Evolutionary conservation across 2,113 vertebrate genomes (phyloP).

Genomic region (Rhinopomastus cyanomelas): DNA sequence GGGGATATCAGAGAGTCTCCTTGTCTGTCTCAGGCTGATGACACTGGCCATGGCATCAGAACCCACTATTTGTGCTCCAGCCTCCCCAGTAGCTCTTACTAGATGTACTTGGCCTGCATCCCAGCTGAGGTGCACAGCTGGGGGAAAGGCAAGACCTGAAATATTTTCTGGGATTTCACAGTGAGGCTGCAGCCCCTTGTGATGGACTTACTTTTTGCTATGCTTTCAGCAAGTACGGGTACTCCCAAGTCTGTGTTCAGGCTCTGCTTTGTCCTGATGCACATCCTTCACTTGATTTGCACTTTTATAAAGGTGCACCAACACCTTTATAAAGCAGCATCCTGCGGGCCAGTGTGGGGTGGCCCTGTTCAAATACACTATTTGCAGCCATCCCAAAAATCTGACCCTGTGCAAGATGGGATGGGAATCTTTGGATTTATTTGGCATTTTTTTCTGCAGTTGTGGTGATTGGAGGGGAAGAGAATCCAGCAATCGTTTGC

Average conservation of each 20-base stretch:
- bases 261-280: not conserved
- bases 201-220: not conserved
- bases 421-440: not conserved
- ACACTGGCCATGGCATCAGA: not conserved
- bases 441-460: not conserved
- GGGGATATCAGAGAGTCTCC: not conserved
- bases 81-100: not conserved
- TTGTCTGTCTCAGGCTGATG: not conserved
- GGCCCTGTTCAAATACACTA: not conserved
- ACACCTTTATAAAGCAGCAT: not conserved
- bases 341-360: not conserved
- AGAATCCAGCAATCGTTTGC: not conserved
- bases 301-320: too few species aligned
- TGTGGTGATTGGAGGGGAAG: not conserved
- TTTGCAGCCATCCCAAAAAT: not conserved
- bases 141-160: not conserved
- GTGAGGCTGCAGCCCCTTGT: not conserved
- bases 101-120: not conserved
- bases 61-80: not conserved
- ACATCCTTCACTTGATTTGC: not conserved
- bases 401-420: not conserved
- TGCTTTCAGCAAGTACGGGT: not conserved
- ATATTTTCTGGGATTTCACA: not conserved
- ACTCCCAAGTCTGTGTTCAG: not conserved
- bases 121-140: not conserved